Conservation (phyloP, 2,113 vertebrate species). For the Microcebus lehilahytsara region DNA sequence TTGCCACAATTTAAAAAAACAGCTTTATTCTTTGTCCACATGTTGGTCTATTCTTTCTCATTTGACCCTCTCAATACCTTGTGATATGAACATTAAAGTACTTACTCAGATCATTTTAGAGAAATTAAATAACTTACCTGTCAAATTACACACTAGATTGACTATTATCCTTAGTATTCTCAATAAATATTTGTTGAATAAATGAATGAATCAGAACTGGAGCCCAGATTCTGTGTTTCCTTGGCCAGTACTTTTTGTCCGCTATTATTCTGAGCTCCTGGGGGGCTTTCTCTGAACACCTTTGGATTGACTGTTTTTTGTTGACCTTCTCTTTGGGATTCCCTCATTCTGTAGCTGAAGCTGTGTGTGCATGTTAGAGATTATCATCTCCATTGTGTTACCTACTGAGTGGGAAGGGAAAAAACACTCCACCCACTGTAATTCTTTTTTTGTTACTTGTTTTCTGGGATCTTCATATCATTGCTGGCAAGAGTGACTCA, state of each 20-base stretch:
- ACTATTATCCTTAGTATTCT: background rate
- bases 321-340: slow-evolving; percentile 48
- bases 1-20: background rate
- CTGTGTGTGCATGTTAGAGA: slow-evolving; percentile 43
- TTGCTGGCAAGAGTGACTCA: slow-evolving; percentile 79
- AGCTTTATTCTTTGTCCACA: background rate
- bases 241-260: background rate
- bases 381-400: slow-evolving; percentile 57
- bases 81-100: slow-evolving; percentile 5
- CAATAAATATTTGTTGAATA: slow-evolving; percentile 39
- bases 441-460: slow-evolving; percentile 71
- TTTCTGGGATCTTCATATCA: slow-evolving; percentile 50
- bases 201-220: background rate
- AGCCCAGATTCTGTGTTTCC: background rate
- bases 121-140: slow-evolving; percentile 35
- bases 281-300: background rate
- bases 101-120: slow-evolving; percentile 35
- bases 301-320: background rate
- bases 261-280: background rate
- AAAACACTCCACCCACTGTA: slow-evolving; percentile 65
- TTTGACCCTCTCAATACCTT: slow-evolving; percentile 21
- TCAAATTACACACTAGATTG: background rate
- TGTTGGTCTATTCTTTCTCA: slow-evolving; percentile 27
- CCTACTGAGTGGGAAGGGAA: slow-evolving; percentile 55
- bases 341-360: slow-evolving; percentile 54